Evolutionary conservation across 2,797 vertebrate species (phyloP).

Genomic region (Rallus crepitans): DNA sequence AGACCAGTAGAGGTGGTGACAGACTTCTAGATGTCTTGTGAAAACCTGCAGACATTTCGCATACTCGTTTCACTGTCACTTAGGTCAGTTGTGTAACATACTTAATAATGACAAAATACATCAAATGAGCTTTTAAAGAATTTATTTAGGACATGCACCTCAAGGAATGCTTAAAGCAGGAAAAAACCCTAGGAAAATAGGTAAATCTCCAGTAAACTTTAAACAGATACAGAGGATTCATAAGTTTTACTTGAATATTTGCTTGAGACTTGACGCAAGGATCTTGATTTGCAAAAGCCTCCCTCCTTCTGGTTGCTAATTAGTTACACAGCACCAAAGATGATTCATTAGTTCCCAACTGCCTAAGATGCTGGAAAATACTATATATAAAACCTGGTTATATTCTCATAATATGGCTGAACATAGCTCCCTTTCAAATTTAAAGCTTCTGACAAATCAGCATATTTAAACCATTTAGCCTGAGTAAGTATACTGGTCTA

Average conservation of each 20-base stretch:
- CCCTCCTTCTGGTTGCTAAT: not conserved
- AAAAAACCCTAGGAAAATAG: not conserved
- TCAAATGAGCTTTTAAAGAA: not conserved
- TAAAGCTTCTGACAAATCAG: slow-evolving; percentile 10
- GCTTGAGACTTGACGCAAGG: not conserved
- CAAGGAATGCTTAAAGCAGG: not conserved
- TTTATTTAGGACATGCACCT: not conserved
- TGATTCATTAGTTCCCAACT: not conserved
- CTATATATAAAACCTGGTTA: not conserved
- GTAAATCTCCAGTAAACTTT: not conserved
- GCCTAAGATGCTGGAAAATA: not conserved
- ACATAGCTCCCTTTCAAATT: not conserved
- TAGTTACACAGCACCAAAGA: not conserved
- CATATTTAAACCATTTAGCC: slow-evolving; percentile 35
- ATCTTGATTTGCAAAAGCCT: not conserved
- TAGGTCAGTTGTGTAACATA: not conserved
- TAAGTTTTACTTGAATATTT: not conserved
- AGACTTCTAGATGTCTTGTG: not conserved
- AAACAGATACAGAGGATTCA: not conserved
- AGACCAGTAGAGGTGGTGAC: not conserved
- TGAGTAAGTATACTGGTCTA: not conserved
- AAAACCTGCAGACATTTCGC: not conserved
- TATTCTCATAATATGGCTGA: not conserved
- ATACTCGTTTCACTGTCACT: not conserved
- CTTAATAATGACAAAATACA: not conserved